Conservation (phyloP, 92 coral and sea anemone species). For the Meandrina meandrites region DNA sequence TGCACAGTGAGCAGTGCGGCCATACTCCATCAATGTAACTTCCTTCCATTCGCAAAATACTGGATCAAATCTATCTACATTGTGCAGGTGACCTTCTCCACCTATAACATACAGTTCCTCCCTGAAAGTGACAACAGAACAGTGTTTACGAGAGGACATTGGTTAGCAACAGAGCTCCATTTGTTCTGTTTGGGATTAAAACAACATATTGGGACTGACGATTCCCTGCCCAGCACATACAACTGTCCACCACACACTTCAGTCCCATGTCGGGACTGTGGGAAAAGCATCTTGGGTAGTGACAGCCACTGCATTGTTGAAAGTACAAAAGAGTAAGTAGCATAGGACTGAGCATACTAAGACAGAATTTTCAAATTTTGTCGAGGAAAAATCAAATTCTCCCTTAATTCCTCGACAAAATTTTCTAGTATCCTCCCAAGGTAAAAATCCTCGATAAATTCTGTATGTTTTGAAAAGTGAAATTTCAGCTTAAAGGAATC, state of each 20-base stretch:
- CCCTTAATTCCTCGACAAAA: too few species aligned
- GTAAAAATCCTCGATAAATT: too few species aligned
- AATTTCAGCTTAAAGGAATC: too few species aligned
- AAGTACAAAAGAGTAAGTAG: background rate
- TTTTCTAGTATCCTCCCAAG: too few species aligned
- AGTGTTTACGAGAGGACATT: background rate
- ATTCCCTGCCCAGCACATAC: background rate
- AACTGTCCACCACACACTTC: conserved; percentile 17
- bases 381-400: too few species aligned
- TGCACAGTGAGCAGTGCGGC: conserved; percentile 25
- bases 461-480: too few species aligned
- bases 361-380: too few species aligned
- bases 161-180: background rate
- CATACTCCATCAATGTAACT: conserved; percentile 15
- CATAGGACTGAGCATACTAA: too few species aligned
- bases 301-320: background rate
- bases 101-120: conserved; percentile 49
- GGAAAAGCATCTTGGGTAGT: background rate
- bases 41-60: background rate
- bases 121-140: background rate
- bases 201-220: background rate
- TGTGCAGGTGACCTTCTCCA: conserved; percentile 10
- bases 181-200: background rate
- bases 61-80: background rate
- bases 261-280: background rate